These are phyloP conservation scores for Drosophila sulfurigaster DNA, from an alignment of 1,140 invertebrate genomes.

Conservation along the genomic window DNA sequence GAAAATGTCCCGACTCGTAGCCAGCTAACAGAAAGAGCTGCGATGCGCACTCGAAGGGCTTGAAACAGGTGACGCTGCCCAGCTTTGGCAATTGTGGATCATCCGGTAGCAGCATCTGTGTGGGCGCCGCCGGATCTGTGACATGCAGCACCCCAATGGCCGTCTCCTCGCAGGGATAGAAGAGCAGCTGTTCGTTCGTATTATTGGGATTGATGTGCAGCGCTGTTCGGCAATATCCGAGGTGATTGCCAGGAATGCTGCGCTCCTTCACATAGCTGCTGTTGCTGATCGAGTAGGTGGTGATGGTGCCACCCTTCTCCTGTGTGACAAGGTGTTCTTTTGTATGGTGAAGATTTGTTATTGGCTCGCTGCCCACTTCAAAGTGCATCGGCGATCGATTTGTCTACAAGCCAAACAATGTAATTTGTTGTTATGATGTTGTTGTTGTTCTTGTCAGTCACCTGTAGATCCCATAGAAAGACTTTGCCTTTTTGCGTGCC, in stretches of 20 bases:
- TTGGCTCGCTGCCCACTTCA: conserved; percentile 72
- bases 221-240: conserved; percentile 88
- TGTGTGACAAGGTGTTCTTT: conserved; percentile 87
- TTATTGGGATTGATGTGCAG: conserved; percentile 85
- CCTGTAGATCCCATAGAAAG: conserved; percentile 90
- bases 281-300: conserved; percentile 88
- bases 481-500: conserved; percentile 89
- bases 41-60: conserved; percentile 86
- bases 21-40: conserved; percentile 87
- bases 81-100: conserved; percentile 85
- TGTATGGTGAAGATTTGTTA: conserved; percentile 73
- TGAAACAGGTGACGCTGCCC: conserved; percentile 88
- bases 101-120: conserved; percentile 83
- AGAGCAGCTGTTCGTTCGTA: conserved; percentile 87
- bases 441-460: conserved; percentile 74
- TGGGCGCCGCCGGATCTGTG: conserved; percentile 86
- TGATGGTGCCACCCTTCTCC: conserved; percentile 89
- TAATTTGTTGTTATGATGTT: conserved; percentile 1
- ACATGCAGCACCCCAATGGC: conserved; percentile 87
- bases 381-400: conserved; percentile 78
- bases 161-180: conserved; percentile 88
- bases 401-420: conserved; percentile 55
- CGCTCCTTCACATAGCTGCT: conserved; percentile 87
- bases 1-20: conserved; percentile 89
- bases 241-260: conserved; percentile 87